Percentiles rank a stretch among this genome's conserved stretches.
Conservation (phyloP, 2,888 invertebrate genomes). For the Leptinotarsa rubiginosa region DNA sequence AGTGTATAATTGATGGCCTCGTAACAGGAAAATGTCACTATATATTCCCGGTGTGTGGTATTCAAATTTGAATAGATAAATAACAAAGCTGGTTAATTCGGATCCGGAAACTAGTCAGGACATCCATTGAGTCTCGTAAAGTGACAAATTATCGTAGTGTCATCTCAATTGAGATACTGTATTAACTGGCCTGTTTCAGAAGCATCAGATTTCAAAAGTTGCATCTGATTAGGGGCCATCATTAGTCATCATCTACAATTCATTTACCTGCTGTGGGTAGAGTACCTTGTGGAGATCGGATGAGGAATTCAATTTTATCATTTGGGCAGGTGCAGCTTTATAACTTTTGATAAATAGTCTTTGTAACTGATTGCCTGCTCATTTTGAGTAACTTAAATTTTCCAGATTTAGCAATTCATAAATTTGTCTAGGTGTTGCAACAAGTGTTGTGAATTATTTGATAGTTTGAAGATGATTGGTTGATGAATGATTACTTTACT, state of each 20-base stretch:
- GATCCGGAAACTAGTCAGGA: constrained; percentile 16
- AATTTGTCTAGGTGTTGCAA: too few relatives aligned
- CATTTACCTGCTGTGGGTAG: not conserved
- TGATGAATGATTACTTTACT: too few relatives aligned
- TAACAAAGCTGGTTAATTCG: constrained; percentile 3
- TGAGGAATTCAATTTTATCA: not conserved
- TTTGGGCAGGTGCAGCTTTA: too few relatives aligned
- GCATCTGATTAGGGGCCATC: not conserved
- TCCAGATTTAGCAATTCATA: too few relatives aligned
- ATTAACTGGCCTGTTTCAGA: not conserved
- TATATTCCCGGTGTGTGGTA: constrained; percentile 10
- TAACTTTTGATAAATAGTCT: too few relatives aligned
- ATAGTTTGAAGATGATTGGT: too few relatives aligned
- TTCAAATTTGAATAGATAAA: constrained; percentile 17
- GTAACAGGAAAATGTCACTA: constrained; percentile 10
- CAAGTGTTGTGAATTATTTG: too few relatives aligned
- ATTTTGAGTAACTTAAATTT: too few relatives aligned
- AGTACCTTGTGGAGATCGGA: not conserved
- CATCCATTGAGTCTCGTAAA: not conserved
- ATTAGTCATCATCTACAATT: not conserved
- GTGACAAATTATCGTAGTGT: constrained; percentile 3
- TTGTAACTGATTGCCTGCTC: too few relatives aligned
- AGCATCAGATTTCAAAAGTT: constrained; percentile 10
- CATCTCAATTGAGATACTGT: constrained; percentile 13
- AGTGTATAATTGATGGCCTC: not conserved